Evolutionary conservation across 2,113 vertebrate genomes (phyloP), one percentile per base, ranked within the genome.

Genomic region (Rhizomys pruinosus): DNA sequence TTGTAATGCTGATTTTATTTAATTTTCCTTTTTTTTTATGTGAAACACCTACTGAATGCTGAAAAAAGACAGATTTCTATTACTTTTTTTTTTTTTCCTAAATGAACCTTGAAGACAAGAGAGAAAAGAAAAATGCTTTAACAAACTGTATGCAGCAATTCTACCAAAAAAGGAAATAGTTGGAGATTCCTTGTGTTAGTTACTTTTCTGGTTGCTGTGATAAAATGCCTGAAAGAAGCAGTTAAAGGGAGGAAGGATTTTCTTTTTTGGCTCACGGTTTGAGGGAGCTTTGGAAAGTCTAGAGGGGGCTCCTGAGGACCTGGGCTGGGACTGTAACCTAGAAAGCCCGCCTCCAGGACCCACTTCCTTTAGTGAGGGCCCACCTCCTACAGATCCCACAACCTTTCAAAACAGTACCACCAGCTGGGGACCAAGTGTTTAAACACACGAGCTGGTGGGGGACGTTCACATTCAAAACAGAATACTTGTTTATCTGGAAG

Each of bases 61-160:
- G 59, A 76, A 15, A 64, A 85, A 63, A 39, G 23, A 79, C 25
- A 77, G 34, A 87, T 92, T 29, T 73, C 61, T 69, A 72, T 84
- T 47, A 42, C 5, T 89, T 27, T 37, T 94, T 79, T 79, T 80
- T 89, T 27, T 37, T 94, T 79, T 79, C 77, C 73, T 57, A 84
- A 81, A 4, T 55, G 42, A 92, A 74, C 22, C 90, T 92, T 57
- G 57, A 78, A 93, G 68, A 63, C 23, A 78, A 81, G 47, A 86
- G 47, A 68, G 81, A 87, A 91, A 61, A 17, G 37, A 7, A 87
- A 89, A 88, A 80, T 0, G 5, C 22, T 55, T 68, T 6, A 22
- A 47, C 77, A 91, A 59, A 68, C 3, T 76, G 89, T 32, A 44
- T 22, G 27, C 8, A 69, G 86, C 77, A 85, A 64, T 82, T 87